phyloP scores from a whole-genome alignment of 2,113 vertebrate genomes.

The Alligator mississippiensis region DNA sequence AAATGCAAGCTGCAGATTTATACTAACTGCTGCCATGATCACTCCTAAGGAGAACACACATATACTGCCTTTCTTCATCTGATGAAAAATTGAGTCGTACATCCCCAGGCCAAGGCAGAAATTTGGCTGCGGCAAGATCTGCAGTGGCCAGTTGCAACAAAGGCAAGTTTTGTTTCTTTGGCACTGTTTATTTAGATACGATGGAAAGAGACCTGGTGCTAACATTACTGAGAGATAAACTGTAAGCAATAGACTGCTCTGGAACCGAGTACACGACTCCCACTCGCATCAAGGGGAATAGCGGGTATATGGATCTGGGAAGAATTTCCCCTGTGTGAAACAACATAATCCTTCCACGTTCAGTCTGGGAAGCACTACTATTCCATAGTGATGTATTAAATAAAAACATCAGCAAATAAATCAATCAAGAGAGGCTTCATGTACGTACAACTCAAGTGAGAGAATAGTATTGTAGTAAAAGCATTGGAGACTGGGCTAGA shows the following conservation, averaged over 20 bases:
- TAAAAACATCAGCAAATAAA: neutral
- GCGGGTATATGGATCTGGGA: neutral
- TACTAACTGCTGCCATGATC: neutral
- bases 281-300: neutral
- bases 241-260: neutral
- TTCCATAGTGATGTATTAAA: neutral
- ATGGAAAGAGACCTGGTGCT: neutral
- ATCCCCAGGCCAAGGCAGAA: neutral
- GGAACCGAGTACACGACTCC: neutral
- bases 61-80: neutral
- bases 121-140: neutral
- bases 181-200: rapidly evolving
- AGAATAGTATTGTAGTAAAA: neutral
- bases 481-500: neutral
- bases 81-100: neutral
- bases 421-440: neutral
- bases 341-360: neutral
- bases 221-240: rapidly evolving
- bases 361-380: neutral
- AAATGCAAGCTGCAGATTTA: neutral
- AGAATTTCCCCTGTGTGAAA: neutral
- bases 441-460: neutral
- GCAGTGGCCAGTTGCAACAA: neutral
- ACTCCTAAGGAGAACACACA: neutral
- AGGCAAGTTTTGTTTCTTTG: neutral